Percentiles rank a stretch among this genome's conserved stretches.
phyloP scores from a whole-genome alignment of 2,113 vertebrate species.

The Haplochromis burtoni region DNA sequence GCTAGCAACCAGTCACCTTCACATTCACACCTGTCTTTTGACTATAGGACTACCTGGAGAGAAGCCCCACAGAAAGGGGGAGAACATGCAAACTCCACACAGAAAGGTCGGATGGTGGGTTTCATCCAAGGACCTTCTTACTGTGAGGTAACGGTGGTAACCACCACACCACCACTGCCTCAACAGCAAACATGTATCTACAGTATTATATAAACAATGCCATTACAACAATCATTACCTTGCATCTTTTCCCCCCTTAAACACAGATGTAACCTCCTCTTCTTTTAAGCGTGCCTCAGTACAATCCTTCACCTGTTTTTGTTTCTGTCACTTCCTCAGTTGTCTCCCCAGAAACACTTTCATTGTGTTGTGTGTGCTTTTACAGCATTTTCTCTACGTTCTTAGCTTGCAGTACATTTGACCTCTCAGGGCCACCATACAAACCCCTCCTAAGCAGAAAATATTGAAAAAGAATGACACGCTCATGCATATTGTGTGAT shows the following conservation, averaged over 20 bases:
- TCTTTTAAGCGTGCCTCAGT: background rate
- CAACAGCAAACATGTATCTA: background rate
- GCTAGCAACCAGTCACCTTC: background rate
- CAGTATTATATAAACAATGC: background rate
- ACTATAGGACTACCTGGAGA: background rate
- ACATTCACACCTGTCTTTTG: background rate
- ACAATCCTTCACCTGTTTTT: accelerated
- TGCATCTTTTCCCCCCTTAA: background rate
- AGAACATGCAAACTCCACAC: background rate
- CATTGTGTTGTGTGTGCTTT: background rate
- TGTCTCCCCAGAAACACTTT: background rate
- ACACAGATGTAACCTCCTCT: background rate
- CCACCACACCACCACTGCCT: background rate
- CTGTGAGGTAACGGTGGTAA: background rate
- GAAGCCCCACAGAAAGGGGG: background rate
- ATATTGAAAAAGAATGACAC: background rate
- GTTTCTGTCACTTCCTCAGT: background rate
- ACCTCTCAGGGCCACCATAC: background rate
- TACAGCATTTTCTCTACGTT: background rate
- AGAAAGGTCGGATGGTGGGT: background rate
- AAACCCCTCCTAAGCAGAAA: background rate
- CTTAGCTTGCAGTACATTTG: background rate
- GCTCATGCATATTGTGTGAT: background rate
- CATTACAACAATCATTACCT: background rate
- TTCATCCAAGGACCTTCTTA: background rate